Evolutionary conservation across 2,113 vertebrate genomes (phyloP).

Genomic region (Prinia subflava): DNA sequence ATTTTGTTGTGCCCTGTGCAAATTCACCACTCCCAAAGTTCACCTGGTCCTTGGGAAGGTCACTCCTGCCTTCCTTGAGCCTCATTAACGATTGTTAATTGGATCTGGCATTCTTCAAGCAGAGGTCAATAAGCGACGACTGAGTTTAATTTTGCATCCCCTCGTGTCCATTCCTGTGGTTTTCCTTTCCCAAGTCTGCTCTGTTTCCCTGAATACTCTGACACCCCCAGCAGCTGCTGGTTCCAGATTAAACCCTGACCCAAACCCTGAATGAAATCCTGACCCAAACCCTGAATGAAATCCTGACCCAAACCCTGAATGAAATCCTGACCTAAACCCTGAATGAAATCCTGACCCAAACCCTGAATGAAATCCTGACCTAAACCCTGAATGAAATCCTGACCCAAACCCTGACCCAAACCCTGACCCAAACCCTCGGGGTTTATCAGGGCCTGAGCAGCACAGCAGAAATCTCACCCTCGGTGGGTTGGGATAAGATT

Average conservation of each 20-base stretch:
- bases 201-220: not conserved
- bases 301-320: no score
- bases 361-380: no score
- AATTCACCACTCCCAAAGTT: not conserved
- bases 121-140: not conserved
- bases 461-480: not conserved
- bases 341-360: no score
- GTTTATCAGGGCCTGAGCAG: not conserved
- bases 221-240: not conserved
- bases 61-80: not conserved
- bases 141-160: not conserved
- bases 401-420: no score
- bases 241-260: not conserved
- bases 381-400: no score
- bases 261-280: no score
- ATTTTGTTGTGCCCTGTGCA: not conserved
- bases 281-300: no score
- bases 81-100: not conserved
- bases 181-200: not conserved
- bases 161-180: not conserved
- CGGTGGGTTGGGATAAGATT: not conserved
- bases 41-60: not conserved
- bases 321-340: no score
- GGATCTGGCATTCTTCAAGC: not conserved
- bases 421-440: no score